phyloP scores from a whole-genome alignment of 2,113 vertebrate genomes.

The Semnornis frantzii region DNA sequence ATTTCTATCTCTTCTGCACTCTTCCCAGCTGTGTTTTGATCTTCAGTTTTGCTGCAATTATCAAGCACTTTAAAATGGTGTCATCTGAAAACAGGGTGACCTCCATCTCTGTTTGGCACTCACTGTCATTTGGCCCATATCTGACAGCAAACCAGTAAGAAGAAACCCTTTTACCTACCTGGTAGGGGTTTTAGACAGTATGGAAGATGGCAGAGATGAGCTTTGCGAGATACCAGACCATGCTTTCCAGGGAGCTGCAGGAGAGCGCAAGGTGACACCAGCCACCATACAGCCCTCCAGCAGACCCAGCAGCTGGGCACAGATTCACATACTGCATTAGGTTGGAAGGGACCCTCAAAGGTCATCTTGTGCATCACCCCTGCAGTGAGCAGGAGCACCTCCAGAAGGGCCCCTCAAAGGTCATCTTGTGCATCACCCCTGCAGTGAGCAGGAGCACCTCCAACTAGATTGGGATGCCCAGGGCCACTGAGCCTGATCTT shows the following conservation, averaged over 20 bases:
- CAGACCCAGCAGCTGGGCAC: neutral
- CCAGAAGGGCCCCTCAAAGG: too few relatives aligned
- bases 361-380: too few relatives aligned
- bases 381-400: too few relatives aligned
- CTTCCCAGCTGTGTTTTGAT: neutral
- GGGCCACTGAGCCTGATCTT: too few relatives aligned
- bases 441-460: too few relatives aligned
- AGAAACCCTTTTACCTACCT: neutral
- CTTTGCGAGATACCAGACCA: fast-evolving
- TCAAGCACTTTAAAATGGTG: too few relatives aligned
- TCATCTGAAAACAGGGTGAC: neutral
- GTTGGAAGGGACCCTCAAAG: too few relatives aligned
- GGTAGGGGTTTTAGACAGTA: neutral
- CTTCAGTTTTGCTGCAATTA: neutral
- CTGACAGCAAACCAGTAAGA: neutral
- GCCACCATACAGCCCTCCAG: neutral
- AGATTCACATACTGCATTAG: too few relatives aligned
- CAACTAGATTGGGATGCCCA: too few relatives aligned
- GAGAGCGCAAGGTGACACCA: fast-evolving
- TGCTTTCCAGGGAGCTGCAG: neutral
- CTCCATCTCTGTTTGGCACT: neutral
- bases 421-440: too few relatives aligned
- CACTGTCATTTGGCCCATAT: neutral
- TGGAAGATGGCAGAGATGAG: fast-evolving
- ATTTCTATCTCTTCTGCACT: neutral